Evolutionary conservation across 2,113 vertebrate genomes (phyloP).

Genomic region (Diphyllodes magnificus): DNA sequence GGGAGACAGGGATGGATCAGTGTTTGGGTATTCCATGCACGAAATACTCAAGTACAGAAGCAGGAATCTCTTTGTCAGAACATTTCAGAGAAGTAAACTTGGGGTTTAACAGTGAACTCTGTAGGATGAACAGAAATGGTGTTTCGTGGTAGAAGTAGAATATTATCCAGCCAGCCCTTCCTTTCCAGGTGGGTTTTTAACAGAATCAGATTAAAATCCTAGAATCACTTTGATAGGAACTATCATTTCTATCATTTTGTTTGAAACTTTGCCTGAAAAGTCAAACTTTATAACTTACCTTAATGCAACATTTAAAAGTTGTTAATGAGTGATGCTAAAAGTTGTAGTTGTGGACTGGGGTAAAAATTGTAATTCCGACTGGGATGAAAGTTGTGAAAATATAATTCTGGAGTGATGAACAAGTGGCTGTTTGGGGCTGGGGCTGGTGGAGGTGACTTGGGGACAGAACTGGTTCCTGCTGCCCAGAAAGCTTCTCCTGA

Average conservation of each 20-base stretch:
- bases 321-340: not conserved
- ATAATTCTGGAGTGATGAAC: not conserved
- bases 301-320: not conserved
- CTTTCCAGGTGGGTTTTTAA: not conserved
- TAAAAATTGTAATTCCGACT: not conserved
- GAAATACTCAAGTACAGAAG: rapidly evolving
- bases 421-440: not conserved
- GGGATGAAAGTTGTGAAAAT: not conserved
- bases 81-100: not conserved
- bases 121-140: not conserved
- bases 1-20: not conserved
- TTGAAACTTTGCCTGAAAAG: not conserved
- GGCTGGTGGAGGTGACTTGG: rapidly evolving
- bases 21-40: not conserved
- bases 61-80: not conserved
- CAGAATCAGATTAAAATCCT: not conserved
- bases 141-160: not conserved
- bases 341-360: not conserved
- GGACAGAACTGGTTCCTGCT: not conserved
- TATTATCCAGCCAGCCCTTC: not conserved
- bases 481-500: not conserved
- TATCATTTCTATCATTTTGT: not conserved
- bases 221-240: not conserved
- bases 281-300: not conserved
- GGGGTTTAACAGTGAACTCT: not conserved